Base-by-base conservation (phyloP, 2,797 vertebrate genomes). In the Geotrypetes seraphini region DNA sequence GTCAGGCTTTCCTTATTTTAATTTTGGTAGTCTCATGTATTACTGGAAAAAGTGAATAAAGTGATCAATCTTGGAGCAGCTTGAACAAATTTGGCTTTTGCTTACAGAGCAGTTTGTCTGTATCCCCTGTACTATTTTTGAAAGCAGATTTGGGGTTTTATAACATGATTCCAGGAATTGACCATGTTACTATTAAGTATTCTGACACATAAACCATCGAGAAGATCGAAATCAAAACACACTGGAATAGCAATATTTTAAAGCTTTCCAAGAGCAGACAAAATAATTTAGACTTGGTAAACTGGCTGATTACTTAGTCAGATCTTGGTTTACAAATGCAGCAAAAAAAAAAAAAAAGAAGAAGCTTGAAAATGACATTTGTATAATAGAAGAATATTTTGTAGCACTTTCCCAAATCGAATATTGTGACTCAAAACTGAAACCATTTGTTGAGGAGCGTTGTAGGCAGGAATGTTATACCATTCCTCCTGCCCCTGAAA, bases 211-310 rank as follows among this genome's bases (percentile, higher is more conserved):
- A 63, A 77, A 64, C 47, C 48, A 58, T 50, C 55, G 58, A 67
- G 61, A 47, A 67, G 36, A 35, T 36, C 39, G 59, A 66, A 61
- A 67, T 63, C 40, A 72, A 71, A 72, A 78, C 48, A 55, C 61
- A 66, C 66, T 63, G 54, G 42, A 60, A 71, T 63, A 45, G 35
- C 67, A 45, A 32, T 32, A 41, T 57, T 68, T 60, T 16, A 28
- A 57, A 53, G 43, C 46, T 69, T 67, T 69, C 40, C n/a, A 58
- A 60, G 43, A 46, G 54, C 66, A 66, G 34, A 38, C 67, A 57
- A 78, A 79, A 68, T 63, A 69, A 78, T 51, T 55, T 76, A 52
- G 10, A 22, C 48, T 58, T 67, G 72, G 34, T 37, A 60, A 38
- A 50, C 48, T 43, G 14, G 4, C 23, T 17, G 21, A 18, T 31